phyloP scores from a whole-genome alignment of 2,113 vertebrate species.

The Picathartes gymnocephalus region DNA sequence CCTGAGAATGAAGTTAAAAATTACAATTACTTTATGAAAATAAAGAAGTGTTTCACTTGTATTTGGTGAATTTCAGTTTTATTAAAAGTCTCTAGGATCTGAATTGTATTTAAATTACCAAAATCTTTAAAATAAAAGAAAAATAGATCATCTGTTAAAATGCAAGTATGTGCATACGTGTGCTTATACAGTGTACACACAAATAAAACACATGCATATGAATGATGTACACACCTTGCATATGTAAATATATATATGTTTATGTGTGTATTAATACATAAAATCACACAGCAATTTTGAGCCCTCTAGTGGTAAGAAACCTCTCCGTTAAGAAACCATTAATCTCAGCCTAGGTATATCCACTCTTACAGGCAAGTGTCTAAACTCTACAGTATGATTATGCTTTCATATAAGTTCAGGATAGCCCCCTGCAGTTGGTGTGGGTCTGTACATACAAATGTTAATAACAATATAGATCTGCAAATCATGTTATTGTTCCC shows the following conservation, averaged over 20 bases:
- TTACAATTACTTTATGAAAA: background rate
- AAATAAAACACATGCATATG: background rate
- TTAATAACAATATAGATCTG: background rate
- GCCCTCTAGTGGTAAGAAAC: conserved; percentile 57
- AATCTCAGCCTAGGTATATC: background rate
- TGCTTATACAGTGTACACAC: background rate
- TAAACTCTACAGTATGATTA: background rate
- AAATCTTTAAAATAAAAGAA: background rate
- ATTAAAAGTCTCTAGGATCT: background rate
- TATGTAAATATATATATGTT: background rate
- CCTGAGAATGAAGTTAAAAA: background rate
- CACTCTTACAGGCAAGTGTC: background rate
- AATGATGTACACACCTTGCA: background rate
- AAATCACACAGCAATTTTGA: conserved; percentile 6
- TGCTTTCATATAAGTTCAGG: background rate
- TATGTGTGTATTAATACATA: background rate
- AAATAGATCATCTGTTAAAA: background rate
- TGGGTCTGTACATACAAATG: background rate
- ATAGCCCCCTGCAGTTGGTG: background rate
- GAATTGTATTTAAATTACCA: background rate
- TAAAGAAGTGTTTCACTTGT: background rate
- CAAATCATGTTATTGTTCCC: background rate
- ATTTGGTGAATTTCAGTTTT: background rate
- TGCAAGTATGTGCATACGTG: background rate
- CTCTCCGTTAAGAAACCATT: background rate